These are phyloP conservation scores for Tonatia bakeri DNA, from an alignment of 2,113 vertebrate species.

Conservation along the genomic window DNA sequence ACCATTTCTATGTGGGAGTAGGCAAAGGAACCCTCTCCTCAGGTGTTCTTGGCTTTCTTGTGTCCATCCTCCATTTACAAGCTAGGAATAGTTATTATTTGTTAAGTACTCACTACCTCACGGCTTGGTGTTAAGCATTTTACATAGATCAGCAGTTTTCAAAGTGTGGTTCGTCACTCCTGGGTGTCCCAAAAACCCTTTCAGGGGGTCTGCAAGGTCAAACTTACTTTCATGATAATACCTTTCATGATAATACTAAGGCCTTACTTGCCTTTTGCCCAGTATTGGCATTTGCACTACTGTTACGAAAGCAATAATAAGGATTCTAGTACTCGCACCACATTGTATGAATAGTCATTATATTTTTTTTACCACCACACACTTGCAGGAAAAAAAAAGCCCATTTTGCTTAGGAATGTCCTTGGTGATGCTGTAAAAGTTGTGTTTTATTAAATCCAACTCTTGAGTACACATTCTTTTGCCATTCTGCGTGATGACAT, in stretches of 20 bases:
- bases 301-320: background rate
- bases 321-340: background rate
- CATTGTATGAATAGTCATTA: background rate
- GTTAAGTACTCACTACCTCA: background rate
- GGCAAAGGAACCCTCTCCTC: background rate
- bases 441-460: background rate
- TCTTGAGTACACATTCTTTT: background rate
- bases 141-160: background rate
- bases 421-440: background rate
- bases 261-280: background rate
- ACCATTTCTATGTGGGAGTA: background rate
- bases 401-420: background rate
- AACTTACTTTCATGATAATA: background rate
- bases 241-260: background rate
- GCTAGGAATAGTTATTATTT: background rate
- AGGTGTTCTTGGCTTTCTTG: background rate
- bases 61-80: background rate
- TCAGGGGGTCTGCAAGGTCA: background rate
- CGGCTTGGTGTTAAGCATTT: background rate
- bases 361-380: background rate
- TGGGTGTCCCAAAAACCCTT: background rate
- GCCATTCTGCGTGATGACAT: background rate
- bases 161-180: background rate
- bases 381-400: background rate
- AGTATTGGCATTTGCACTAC: background rate